Conservation (phyloP, 2,888 invertebrate species). For the Spodoptera littoralis region DNA sequence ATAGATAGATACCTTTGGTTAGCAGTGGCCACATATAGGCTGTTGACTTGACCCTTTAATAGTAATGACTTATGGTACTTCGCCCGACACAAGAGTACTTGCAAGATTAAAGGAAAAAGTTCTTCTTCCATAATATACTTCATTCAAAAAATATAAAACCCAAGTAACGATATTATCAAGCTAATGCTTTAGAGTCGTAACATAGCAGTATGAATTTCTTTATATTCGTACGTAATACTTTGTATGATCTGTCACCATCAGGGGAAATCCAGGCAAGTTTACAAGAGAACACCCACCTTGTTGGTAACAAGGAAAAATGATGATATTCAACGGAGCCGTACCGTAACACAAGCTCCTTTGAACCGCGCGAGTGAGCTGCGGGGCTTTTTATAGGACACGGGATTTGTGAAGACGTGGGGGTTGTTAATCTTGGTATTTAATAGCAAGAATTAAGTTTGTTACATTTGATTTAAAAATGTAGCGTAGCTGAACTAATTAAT, state of each 20-base stretch:
- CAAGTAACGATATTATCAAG: constrained; percentile 35
- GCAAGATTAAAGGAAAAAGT: too few species aligned
- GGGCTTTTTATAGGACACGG: constrained; percentile 54
- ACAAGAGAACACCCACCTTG: constrained; percentile 67
- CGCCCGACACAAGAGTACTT: constrained; percentile 5
- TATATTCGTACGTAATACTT: constrained; percentile 60
- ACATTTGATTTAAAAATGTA: too few species aligned
- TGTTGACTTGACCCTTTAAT: too few species aligned
- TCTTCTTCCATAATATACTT: constrained; percentile 42
- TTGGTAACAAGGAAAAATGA: constrained; percentile 74
- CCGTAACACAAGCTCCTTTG: constrained; percentile 65
- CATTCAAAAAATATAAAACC: constrained; percentile 48
- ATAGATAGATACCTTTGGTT: too few species aligned
- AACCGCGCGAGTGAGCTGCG: constrained; percentile 57
- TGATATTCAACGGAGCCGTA: constrained; percentile 64
- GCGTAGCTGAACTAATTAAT: too few species aligned
- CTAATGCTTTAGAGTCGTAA: constrained; percentile 43
- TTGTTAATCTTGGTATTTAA: too few species aligned
- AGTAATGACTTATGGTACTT: too few species aligned
- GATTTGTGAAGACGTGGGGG: not conserved
- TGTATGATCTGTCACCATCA: constrained; percentile 75
- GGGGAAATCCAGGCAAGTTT: constrained; percentile 71
- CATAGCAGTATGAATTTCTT: constrained; percentile 47
- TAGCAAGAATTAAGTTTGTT: too few species aligned
- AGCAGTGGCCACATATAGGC: too few species aligned